Percentiles rank a stretch among this genome's conserved stretches.
Conservation (phyloP, 2,797 vertebrate genomes). For the Tympanoctomys barrerae region DNA sequence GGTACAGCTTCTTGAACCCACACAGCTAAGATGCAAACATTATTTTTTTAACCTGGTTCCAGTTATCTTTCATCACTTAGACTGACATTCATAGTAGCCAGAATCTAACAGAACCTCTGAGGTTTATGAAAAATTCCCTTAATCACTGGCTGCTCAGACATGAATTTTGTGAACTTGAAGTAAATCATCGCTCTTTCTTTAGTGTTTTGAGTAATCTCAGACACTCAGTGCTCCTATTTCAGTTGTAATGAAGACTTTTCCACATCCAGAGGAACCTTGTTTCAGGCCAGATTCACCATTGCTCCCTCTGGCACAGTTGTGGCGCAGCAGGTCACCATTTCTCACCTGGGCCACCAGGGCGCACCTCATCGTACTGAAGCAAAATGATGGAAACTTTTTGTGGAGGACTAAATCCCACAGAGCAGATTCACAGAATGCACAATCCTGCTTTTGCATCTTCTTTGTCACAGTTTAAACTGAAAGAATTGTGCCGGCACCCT, state of each 20-base stretch:
- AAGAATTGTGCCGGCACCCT: not conserved
- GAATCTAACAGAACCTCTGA: constrained; percentile 84
- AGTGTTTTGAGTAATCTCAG: constrained; percentile 60
- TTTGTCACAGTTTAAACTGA: not conserved
- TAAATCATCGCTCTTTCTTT: constrained; percentile 68
- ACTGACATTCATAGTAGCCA: constrained; percentile 84
- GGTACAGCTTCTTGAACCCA: constrained; percentile 86
- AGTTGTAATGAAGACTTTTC: constrained; percentile 58
- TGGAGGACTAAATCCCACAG: not conserved
- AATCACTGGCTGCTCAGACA: constrained; percentile 75
- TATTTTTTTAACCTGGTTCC: constrained; percentile 84
- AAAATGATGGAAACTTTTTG: not conserved
- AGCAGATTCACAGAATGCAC: not conserved
- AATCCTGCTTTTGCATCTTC: not conserved
- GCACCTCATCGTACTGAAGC: not conserved
- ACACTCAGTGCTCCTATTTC: not conserved
- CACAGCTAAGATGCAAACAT: constrained; percentile 86
- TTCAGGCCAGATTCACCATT: not conserved
- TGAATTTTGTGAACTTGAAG: constrained; percentile 80
- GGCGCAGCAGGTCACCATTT: not conserved
- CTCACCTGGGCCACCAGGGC: not conserved
- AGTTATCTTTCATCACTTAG: constrained; percentile 84
- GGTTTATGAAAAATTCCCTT: constrained; percentile 84
- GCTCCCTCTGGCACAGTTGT: not conserved
- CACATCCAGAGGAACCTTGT: not conserved